These are phyloP conservation scores for Leptatherina wallacei DNA, from an alignment of 2,797 vertebrate genomes.

Conservation along the genomic window DNA sequence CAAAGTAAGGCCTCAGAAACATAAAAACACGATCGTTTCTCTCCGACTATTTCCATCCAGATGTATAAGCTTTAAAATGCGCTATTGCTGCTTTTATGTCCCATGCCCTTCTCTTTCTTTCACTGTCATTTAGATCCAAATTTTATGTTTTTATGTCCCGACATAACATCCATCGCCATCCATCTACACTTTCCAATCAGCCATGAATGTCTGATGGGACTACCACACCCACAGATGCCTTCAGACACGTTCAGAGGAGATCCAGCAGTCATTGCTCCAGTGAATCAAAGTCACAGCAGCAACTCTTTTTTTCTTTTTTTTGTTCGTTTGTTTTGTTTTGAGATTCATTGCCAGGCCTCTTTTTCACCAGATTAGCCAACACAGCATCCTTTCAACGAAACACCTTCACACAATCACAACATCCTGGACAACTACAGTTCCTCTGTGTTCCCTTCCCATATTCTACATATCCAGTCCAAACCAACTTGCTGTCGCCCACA, in stretches of 20 bases:
- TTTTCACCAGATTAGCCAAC: conserved; percentile 27
- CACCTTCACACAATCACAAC: conserved; percentile 45
- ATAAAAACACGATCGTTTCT: conserved; percentile 22
- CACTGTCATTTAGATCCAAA: conserved; percentile 56
- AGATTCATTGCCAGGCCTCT: conserved; percentile 30
- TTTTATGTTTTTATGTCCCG: conserved; percentile 34
- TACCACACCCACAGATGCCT: conserved; percentile 16
- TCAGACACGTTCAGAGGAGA: conserved; percentile 38
- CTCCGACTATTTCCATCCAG: neutral
- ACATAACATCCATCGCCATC: conserved; percentile 45
- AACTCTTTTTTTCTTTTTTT: conserved; percentile 21
- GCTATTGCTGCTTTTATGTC: conserved; percentile 73
- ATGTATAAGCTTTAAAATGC: conserved; percentile 16
- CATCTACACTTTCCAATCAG: conserved; percentile 26
- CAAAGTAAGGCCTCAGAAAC: conserved; percentile 24
- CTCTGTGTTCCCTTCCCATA: conserved; percentile 54
- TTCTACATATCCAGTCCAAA: conserved; percentile 43
- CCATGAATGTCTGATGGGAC: conserved; percentile 32
- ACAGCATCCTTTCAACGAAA: conserved; percentile 37
- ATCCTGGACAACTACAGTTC: conserved; percentile 24
- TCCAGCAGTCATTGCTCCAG: conserved; percentile 35
- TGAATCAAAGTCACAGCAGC: conserved; percentile 38
- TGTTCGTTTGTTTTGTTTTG: neutral
- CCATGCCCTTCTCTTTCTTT: conserved; percentile 55
- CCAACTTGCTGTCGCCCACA: conserved; percentile 42